phyloP scores from a whole-genome alignment of 2,888 invertebrate genomes.

The Apomyelois bistriatella region DNA sequence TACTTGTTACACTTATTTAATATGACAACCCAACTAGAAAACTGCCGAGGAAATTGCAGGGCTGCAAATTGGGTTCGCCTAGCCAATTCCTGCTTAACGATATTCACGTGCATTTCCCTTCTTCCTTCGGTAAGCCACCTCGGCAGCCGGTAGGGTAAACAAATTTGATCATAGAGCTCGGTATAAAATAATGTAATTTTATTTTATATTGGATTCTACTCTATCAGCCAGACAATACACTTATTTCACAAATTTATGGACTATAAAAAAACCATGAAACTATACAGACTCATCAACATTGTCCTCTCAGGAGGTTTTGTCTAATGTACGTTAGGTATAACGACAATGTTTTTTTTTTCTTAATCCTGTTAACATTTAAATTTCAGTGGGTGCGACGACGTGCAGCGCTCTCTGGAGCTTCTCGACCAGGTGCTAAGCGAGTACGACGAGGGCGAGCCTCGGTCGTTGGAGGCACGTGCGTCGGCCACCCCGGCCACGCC shows the following conservation, averaged over 20 bases:
- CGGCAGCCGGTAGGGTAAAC: too few species aligned
- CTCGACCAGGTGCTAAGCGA: conserved; percentile 94
- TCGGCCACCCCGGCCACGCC: conserved; percentile 61
- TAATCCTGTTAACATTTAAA: neutral
- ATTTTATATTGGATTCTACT: too few species aligned
- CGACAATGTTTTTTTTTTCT: neutral
- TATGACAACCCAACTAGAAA: conserved; percentile 52
- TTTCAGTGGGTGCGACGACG: conserved; percentile 91
- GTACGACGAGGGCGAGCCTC: conserved; percentile 89
- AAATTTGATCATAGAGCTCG: too few species aligned
- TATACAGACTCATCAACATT: too few species aligned
- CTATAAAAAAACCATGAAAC: too few species aligned
- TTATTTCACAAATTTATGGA: too few species aligned
- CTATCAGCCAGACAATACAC: too few species aligned
- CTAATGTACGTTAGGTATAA: neutral
- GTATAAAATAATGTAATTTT: too few species aligned
- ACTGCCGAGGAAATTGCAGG: conserved; percentile 49
- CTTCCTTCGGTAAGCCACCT: neutral
- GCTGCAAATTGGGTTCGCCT: conserved; percentile 42
- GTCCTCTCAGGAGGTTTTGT: too few species aligned
- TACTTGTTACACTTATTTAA: conserved; percentile 51
- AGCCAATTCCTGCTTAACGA: conserved; percentile 28
- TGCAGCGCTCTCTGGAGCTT: conserved; percentile 92
- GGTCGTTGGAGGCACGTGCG: conserved; percentile 70
- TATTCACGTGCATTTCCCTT: conserved; percentile 30